Base-by-base conservation (phyloP, 2,888 invertebrate species). In the Metallyticus violacea region DNA sequence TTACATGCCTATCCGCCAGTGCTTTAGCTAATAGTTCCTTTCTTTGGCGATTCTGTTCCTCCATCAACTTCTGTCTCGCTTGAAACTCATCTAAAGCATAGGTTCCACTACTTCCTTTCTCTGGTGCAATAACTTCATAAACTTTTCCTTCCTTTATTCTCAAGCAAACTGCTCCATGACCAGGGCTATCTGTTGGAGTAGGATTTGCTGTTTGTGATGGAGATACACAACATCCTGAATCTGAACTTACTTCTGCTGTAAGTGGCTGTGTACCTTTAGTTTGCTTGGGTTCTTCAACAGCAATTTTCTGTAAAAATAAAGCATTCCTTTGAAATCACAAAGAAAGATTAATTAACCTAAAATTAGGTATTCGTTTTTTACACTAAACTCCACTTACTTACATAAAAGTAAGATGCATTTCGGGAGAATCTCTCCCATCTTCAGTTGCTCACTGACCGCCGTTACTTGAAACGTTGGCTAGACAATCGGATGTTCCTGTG, bases 41-140 rank as follows among this genome's bases (percentile, higher is more conserved):
- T 88, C 96, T 94, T 89, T 94, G 95, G 89, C 95, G 95, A 92
- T 97, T 97, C 90, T 96, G 96, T 91, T 96, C 97, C 90, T 97
- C 95, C 91, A 97, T 96, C 88, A 95, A 90, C 91, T 95, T 96
- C 89, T 96, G 96, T 88, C 95, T 94, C 22, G 94, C 90, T 91
- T 96, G 95, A 89, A 96, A 94, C 89, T 95, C 95, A 88, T 95
- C 95, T 25, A 93, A 85, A 1, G 88, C 85, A 26, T 22, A 77
- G 40, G 84, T 81, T 27, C 76, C 83, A 25, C 27, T 84, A 15
- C 30, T 84, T 76, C 82, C 86, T 76, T 83, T 81, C 28, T 88
- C 87, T 7, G 84, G 79, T 77, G 80, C 80, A 7, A 87, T 7
- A 28, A 89, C 86, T 86, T 89, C 88, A 86, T 88, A 89, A 25